A percentile compares a stretch with the other conserved stretches of the same genome.
These are phyloP conservation scores for Drosophila borealis DNA, from an alignment of 2,888 invertebrate genomes.

Conservation along the genomic window DNA sequence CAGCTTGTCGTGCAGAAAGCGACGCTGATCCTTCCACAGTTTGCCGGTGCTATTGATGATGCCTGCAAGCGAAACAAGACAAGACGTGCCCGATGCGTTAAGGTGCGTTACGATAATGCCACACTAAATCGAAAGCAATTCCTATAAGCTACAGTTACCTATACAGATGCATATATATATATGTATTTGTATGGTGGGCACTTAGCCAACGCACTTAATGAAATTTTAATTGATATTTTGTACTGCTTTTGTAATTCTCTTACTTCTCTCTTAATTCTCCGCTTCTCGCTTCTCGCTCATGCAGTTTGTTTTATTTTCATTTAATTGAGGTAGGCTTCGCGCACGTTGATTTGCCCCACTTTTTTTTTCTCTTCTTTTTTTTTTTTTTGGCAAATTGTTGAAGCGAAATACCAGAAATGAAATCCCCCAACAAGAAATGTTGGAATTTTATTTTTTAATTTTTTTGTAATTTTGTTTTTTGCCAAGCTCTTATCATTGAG, in stretches of 20 bases:
- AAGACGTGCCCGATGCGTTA: background rate
- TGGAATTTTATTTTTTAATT: background rate
- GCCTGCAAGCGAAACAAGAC: conserved; percentile 86
- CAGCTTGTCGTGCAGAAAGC: conserved; percentile 93
- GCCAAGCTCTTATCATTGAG: conserved; percentile 11
- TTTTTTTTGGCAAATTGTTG: conserved; percentile 16
- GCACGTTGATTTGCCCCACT: conserved; percentile 54
- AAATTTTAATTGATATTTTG: conserved; percentile 5
- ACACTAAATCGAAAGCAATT: conserved; percentile 8
- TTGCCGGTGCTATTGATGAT: conserved; percentile 95
- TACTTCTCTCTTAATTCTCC: background rate
- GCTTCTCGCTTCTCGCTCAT: conserved; percentile 8
- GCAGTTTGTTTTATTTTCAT: conserved; percentile 33
- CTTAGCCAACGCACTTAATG: conserved; percentile 1
- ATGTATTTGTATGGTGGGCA: background rate
- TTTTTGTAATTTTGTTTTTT: conserved; percentile 5
- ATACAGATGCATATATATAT: background rate
- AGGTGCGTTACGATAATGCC: background rate
- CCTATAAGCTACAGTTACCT: background rate
- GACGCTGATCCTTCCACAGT: conserved; percentile 95
- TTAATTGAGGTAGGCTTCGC: conserved; percentile 80
- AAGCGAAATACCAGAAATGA: conserved; percentile 45
- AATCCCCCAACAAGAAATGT: conserved; percentile 19
- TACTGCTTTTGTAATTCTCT: background rate
- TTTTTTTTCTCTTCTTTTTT: conserved; percentile 1